Base-by-base conservation (phyloP, 2,888 invertebrate species). In the Phengaris arion region DNA sequence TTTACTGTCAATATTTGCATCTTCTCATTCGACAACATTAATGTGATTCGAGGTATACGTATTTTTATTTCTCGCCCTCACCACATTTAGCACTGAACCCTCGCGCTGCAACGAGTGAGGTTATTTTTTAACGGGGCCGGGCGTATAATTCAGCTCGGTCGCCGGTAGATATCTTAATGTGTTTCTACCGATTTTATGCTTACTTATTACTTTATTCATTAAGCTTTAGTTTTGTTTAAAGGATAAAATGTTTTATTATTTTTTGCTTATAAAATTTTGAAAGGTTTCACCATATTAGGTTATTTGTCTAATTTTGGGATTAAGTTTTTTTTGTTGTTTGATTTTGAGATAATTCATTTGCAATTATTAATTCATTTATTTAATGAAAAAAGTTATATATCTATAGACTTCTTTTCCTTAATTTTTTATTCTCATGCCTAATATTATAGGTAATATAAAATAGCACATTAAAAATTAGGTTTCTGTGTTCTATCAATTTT, bases 71-170 rank as follows among this genome's bases (percentile, higher is more conserved):
- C 35, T 35, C 2, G 35, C 22, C 22, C 22, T 22, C 22, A 22
- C 22, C 22, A 22, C 46, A 46, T 46, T 46, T 13, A n/a, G 15
- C 74, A 78, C 81, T 74, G 84, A 82, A 83, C 83, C 82, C 81
- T 75, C 54, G 12, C 8, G 55, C 10, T 48, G 74, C 69, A 78
- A 74, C 78, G 35, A 48, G 74, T 76, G 80, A 78, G 81, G 84
- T 84, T 85, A 84, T 86, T 86, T 85, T 84, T 84, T 82, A 82
- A 82, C 84, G 78, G 81, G 88, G 87, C 84, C 78, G 81, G 88
- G 87, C 92, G 92, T 92, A 91, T 92, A 92, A 92, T 92, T 92
- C 86, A 90, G 81, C 81, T 80, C 86, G 82, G 85, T 85, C 83
- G 81, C 79, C 81, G 82, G 78, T 82, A 87, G 90, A 90, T 90